Percentiles rank a stretch among this genome's conserved stretches.
These are phyloP conservation scores for Linepithema humile DNA, from an alignment of 1,140 invertebrate genomes.

Conservation along the genomic window DNA sequence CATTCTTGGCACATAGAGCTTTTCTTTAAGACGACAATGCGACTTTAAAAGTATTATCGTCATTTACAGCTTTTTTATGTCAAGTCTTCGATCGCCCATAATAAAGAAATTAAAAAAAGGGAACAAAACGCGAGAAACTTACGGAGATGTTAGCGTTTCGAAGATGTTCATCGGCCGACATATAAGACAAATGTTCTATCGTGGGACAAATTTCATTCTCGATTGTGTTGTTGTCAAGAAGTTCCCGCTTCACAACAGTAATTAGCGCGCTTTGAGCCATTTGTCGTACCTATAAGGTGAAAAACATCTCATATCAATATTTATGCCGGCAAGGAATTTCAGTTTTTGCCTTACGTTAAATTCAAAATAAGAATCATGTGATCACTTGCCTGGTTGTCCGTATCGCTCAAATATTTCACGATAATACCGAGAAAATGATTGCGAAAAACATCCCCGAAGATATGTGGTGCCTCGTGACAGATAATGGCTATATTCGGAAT, in stretches of 20 bases:
- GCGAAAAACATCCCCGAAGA: slow-evolving; percentile 78
- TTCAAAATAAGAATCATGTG: not conserved
- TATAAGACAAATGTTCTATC: slow-evolving; percentile 71
- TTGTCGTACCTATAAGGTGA: slow-evolving; percentile 85
- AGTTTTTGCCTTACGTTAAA: not conserved
- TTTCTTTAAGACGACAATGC: not conserved
- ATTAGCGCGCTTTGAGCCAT: slow-evolving; percentile 87
- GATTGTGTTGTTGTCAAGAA: slow-evolving; percentile 86
- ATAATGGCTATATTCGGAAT: slow-evolving; percentile 87
- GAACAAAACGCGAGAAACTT: slow-evolving; percentile 74
- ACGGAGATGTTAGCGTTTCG: slow-evolving; percentile 81
- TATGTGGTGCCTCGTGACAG: slow-evolving; percentile 85
- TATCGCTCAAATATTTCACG: slow-evolving; percentile 86
- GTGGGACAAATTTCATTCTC: slow-evolving; percentile 87
- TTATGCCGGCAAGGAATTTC: not conserved
- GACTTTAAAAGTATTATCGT: not conserved
- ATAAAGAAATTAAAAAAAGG: slow-evolving; percentile 1
- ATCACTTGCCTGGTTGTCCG: slow-evolving; percentile 86
- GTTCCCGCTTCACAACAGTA: slow-evolving; percentile 86
- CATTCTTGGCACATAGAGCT: not conserved
- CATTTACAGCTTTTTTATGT: not conserved
- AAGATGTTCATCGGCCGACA: slow-evolving; percentile 83
- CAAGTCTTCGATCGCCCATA: not conserved
- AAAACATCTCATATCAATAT: not conserved
- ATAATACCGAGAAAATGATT: slow-evolving; percentile 87